Evolutionary conservation across 1,140 invertebrate species (phyloP), one percentile per base, ranked within the genome.

Genomic region (Charaxes varanes): DNA sequence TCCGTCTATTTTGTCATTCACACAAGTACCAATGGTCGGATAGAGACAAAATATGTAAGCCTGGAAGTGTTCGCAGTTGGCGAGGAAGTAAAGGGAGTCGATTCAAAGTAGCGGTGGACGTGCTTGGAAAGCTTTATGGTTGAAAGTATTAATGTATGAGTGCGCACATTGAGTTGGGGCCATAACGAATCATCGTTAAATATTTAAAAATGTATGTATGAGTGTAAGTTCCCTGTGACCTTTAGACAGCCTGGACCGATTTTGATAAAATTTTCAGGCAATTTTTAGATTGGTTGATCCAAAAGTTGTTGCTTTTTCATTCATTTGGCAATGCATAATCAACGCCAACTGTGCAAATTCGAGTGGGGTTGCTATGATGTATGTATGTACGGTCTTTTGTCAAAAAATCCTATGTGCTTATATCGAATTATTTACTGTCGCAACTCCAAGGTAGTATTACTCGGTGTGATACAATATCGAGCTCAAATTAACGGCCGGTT

Each of bases 51-150:
- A 21, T 7, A 23, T 7, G 10, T 19, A 11, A 28, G 13, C 12
- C 26, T 33, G 34, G 38, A 44, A 45, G 35, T 35, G 38, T 28
- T 45, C 27, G 11, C 24, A 33, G 35, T 14, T 35, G 34, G 16
- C 14, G 19, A 27, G 34, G 42, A 45, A 45, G 38, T 45, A 52
- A 52, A 36, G 33, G 28, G 34, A 52, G 47, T 52, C 41, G 37
- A 45, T 45, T 42, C 49, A 42, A 37, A 36, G 49, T 46, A 46
- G 38, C 49, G 37, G 33, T 32, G 43, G 27, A 41, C 44, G 49
- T 52, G 49, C 38, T 49, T 23, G 10, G 33, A 34, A 48, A 43
- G 46, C 40, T 47, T 36, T 38, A 40, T 13, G 41, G 37, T 43
- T 42, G 34, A 38, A 45, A 38, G 34, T 24, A 28, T 45, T 37